Percentiles rank a stretch among this genome's conserved stretches.
Evolutionary conservation across 2,113 vertebrate species (phyloP).

Genomic region (Mionectes macconnelli): DNA sequence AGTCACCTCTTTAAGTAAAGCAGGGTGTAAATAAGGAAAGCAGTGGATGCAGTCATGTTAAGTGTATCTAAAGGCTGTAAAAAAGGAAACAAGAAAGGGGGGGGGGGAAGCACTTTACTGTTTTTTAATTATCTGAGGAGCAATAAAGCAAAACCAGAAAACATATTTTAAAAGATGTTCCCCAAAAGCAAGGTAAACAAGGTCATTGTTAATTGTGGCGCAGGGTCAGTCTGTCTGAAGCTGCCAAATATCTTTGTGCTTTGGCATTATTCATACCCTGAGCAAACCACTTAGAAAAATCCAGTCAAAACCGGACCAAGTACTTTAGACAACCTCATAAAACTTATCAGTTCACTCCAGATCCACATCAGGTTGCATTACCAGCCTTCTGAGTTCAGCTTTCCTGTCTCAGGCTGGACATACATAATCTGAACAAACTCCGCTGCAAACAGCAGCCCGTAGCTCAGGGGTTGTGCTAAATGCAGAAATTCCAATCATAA

Average conservation of each 20-base stretch:
- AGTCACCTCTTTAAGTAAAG: neutral
- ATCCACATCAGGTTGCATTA: neutral
- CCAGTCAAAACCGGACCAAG: neutral
- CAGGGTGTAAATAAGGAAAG: neutral
- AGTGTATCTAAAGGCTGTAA: neutral
- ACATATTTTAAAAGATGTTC: neutral
- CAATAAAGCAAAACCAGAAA: neutral
- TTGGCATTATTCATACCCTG: neutral
- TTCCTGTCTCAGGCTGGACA: neutral
- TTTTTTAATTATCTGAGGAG: neutral
- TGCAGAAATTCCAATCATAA: neutral
- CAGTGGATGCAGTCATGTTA: neutral
- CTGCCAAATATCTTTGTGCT: neutral
- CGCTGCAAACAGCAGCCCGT: neutral
- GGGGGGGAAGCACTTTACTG: neutral
- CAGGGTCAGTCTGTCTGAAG: neutral
- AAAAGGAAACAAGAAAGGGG: neutral
- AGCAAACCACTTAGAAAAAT: neutral
- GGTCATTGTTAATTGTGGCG: neutral
- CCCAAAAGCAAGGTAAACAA: neutral
- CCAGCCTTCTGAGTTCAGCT: neutral
- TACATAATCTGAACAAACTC: neutral
- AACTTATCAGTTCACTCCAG: neutral
- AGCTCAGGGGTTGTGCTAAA: neutral
- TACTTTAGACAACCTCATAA: neutral